Conservation (phyloP, 2,113 vertebrate genomes). For the Podilymbus podiceps region DNA sequence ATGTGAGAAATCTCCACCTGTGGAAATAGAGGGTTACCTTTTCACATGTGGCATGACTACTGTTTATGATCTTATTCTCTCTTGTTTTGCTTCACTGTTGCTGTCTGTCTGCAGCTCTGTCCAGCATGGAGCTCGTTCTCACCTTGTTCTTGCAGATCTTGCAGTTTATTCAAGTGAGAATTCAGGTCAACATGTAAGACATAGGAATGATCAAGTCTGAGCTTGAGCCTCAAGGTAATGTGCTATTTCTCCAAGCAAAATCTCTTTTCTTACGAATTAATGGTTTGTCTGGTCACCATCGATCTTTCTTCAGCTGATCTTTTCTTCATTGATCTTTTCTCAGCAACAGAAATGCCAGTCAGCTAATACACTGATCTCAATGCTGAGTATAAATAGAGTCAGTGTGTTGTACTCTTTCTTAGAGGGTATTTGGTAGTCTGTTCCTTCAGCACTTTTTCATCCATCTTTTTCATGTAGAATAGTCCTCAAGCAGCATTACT, state of each 20-base stretch:
- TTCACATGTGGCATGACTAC: neutral
- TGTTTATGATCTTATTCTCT: neutral
- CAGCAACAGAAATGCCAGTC: conserved; percentile 33
- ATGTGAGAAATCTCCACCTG: neutral
- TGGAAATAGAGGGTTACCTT: neutral
- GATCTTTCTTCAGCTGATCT: conserved; percentile 51
- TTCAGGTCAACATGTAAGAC: neutral
- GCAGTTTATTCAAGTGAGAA: neutral
- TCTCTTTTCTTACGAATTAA: conserved; percentile 50
- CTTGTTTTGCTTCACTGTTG: neutral
- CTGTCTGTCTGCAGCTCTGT: neutral
- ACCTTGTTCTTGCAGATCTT: neutral
- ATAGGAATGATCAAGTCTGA: conserved; percentile 8
- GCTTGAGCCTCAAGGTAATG: neutral
- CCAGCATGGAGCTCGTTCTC: neutral
- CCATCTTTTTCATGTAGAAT: neutral
- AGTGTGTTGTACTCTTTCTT: neutral
- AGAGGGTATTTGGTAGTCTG: neutral
- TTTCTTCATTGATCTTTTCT: conserved; percentile 59
- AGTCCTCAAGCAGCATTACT: neutral
- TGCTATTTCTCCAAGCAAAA: conserved; percentile 48
- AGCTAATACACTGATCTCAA: conserved; percentile 24
- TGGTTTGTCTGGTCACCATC: conserved; percentile 46
- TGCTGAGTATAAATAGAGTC: neutral
- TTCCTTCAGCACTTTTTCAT: neutral